Evolutionary conservation across 1,140 invertebrate species (phyloP), one percentile per base, ranked within the genome.

Genomic region (Drosophila pachea): DNA sequence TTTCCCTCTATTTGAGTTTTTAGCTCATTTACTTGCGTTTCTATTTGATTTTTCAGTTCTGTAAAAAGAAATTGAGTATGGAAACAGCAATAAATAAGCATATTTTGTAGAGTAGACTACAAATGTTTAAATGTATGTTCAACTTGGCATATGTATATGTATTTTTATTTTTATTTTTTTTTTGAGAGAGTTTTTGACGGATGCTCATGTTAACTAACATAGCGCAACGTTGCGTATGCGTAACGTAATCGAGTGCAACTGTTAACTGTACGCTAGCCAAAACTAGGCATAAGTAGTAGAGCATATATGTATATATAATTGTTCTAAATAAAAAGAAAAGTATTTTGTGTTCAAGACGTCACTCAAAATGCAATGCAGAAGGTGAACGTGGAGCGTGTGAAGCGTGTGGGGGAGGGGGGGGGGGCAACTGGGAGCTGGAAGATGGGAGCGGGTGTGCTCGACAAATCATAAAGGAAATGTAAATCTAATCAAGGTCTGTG

Each of bases 11-110:
- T 95, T 91, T 97, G 95, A 87, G 95, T 94, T 92, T 97, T 97
- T 90, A 97, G 92, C 92, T 97, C 96, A 91, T 94, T 97, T 90
- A 97, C 95, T 93, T 97, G 95, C 89, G 95, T 95, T 91, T 97
- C 96, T 93, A 97, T 94, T 90, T 95, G 95, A 91, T 97, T 97
- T 93, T 97, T 97, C 92, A 97, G 91, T 92, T 97, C 96, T 97
- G 94, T 79, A 94, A 95, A 78, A 89, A 90, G 81, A 87, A 89
- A 86, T 86, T 89, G 88, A 78, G 83, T 78, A 88, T 88, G 81
- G 87, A 89, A 89, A 89, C 87, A 89, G 87, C 87, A 89, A 89
- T 88, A 89, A 89, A 89, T 89, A 88, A 89, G 87, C 87, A 86
- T 88, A 86, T 88, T 88, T 89, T 87, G 84, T 89, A 88, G 84